Conservation (phyloP, 2,888 invertebrate genomes). For the Endomychus coccineus region DNA sequence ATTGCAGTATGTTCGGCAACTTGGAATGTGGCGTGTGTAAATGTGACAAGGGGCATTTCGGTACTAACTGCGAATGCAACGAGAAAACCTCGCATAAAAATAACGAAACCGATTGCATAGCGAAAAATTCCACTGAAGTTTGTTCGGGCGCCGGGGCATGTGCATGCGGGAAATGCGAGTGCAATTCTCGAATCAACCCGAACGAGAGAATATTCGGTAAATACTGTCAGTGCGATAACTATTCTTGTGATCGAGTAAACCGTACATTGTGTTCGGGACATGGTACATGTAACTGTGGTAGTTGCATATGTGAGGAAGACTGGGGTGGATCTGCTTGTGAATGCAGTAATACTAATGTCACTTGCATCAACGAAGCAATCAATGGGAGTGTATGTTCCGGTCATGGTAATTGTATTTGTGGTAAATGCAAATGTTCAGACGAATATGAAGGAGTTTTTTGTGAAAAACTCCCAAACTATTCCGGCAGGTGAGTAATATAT, state of each 20-base stretch:
- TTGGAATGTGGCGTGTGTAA: constrained; percentile 50
- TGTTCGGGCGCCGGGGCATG: constrained; percentile 61
- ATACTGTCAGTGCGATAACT: constrained; percentile 72
- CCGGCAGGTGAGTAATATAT: constrained; percentile 46
- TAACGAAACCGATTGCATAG: constrained; percentile 23
- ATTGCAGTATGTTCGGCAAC: constrained; percentile 35
- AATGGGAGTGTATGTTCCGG: constrained; percentile 48
- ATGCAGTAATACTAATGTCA: constrained; percentile 49
- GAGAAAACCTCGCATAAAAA: constrained; percentile 25
- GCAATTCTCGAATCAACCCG: constrained; percentile 41
- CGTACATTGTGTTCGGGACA: constrained; percentile 48
- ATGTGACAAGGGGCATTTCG: constrained; percentile 48
- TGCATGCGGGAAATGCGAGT: constrained; percentile 52
- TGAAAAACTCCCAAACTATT: constrained; percentile 65
- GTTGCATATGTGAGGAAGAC: constrained; percentile 53
- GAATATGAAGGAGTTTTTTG: constrained; percentile 55
- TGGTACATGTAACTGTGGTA: constrained; percentile 55
- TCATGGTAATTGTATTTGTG: constrained; percentile 65
- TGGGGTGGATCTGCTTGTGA: constrained; percentile 57
- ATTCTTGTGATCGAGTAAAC: constrained; percentile 55
- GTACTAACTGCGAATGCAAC: constrained; percentile 58
- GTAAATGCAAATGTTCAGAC: constrained; percentile 50
- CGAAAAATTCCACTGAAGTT: constrained; percentile 17
- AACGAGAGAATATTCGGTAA: constrained; percentile 50
- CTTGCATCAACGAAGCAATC: constrained; percentile 40